A percentile compares a stretch with the other conserved stretches of the same genome.
Conservation (phyloP, 1,140 invertebrate genomes). For the Stenopsyche tienmushanensis region DNA sequence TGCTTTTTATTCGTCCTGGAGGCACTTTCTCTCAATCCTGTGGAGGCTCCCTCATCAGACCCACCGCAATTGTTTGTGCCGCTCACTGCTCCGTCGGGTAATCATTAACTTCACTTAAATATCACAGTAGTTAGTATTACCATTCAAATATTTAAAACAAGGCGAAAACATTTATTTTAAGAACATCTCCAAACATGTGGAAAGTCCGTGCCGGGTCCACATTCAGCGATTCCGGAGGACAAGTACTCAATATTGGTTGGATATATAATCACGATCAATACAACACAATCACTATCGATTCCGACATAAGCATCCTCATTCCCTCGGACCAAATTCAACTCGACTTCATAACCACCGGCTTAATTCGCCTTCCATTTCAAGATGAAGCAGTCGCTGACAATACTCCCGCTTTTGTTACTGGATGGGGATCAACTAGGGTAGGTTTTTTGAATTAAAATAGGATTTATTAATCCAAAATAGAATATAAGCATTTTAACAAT, state of each 20-base stretch:
- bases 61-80: slow-evolving; percentile 58
- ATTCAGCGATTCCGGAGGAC: neutral
- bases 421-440: slow-evolving; percentile 3
- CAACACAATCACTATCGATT: neutral
- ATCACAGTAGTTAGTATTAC: too few relatives aligned
- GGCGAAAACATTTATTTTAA: too few relatives aligned
- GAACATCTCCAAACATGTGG: neutral
- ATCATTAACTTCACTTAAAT: too few relatives aligned
- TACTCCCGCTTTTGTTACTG: neutral
- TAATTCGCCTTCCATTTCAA: slow-evolving; percentile 2
- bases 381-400: neutral
- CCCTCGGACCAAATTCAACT: neutral
- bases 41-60: slow-evolving; percentile 48
- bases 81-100: slow-evolving; percentile 57
- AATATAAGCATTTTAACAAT: slow-evolving; percentile 59
- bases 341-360: neutral
- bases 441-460: neutral
- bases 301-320: neutral
- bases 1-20: slow-evolving; percentile 6
- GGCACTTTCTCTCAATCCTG: slow-evolving; percentile 2
- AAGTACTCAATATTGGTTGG: neutral
- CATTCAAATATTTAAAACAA: too few relatives aligned
- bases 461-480: slow-evolving; percentile 45
- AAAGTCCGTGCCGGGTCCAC: neutral
- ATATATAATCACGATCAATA: neutral